Conservation (phyloP, 2,113 vertebrate genomes). For the Ceyx cyanopectus region DNA sequence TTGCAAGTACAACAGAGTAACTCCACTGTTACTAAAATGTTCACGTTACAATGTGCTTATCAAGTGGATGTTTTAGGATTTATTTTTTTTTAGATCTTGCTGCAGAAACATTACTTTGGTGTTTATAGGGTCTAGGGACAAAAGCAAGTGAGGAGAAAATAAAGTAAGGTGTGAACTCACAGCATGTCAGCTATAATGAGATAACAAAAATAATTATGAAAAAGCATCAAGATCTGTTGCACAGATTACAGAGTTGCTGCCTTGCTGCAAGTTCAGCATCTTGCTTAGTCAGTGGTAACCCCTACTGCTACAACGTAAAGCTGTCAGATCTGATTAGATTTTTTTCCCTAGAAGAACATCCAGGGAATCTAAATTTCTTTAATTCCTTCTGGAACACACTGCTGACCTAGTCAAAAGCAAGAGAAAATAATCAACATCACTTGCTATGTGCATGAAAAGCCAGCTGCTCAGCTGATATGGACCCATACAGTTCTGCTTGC, state of each 20-base stretch:
- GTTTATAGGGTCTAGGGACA: not conserved
- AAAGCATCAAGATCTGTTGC: not conserved
- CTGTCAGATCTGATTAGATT: not conserved
- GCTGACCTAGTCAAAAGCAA: not conserved
- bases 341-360: not conserved
- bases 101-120: not conserved
- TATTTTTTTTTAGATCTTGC: not conserved
- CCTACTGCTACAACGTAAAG: not conserved
- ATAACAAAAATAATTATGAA: not conserved
- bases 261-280: not conserved
- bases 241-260: not conserved
- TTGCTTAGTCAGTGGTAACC: not conserved
- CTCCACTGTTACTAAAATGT: not conserved
- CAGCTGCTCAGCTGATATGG: not conserved
- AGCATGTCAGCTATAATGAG: not conserved
- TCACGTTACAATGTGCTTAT: not conserved
- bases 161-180: not conserved
- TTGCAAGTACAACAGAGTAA: not conserved
- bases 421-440: not conserved
- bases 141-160: not conserved
- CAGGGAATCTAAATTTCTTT: not conserved
- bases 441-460: not conserved
- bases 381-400: not conserved
- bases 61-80: not conserved
- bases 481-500: accelerated